Conservation (phyloP, 2,797 vertebrate genomes). For the Phalloptychus januarius region DNA sequence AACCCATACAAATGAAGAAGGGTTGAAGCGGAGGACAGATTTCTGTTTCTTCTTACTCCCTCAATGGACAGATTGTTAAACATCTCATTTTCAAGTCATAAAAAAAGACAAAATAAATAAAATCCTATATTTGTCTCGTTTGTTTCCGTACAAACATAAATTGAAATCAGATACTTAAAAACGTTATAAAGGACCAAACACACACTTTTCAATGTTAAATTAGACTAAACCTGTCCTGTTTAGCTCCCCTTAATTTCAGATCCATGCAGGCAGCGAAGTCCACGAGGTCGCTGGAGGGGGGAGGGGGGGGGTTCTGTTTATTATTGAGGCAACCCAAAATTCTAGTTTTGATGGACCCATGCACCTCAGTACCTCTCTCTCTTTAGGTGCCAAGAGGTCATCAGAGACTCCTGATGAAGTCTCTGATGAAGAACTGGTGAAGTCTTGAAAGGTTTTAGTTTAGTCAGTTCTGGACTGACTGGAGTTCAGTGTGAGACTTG, state of each 20-base stretch:
- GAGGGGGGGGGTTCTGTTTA: not conserved
- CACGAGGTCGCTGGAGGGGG: not conserved
- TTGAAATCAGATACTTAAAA: not conserved
- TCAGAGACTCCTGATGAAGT: not conserved
- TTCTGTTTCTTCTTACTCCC: constrained; percentile 1
- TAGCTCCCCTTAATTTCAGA: not conserved
- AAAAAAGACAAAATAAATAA: not conserved
- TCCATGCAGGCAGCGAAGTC: not conserved
- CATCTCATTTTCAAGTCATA: not conserved
- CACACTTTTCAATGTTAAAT: too few species aligned
- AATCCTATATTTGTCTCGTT: not conserved
- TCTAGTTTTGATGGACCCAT: not conserved
- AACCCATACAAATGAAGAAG: not conserved
- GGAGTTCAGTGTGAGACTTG: not conserved
- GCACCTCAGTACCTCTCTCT: not conserved
- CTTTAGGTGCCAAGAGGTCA: not conserved
- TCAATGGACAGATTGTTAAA: not conserved
- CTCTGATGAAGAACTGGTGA: not conserved
- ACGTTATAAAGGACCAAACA: not conserved
- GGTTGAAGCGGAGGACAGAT: not conserved
- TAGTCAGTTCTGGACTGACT: not conserved
- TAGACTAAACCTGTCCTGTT: not conserved
- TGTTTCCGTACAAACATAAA: not conserved
- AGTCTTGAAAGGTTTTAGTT: not conserved
- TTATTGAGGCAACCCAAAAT: not conserved